A percentile compares a stretch with the other conserved stretches of the same genome.
Conservation (phyloP, 2,797 vertebrate genomes). For the Melopsittacus undulatus region DNA sequence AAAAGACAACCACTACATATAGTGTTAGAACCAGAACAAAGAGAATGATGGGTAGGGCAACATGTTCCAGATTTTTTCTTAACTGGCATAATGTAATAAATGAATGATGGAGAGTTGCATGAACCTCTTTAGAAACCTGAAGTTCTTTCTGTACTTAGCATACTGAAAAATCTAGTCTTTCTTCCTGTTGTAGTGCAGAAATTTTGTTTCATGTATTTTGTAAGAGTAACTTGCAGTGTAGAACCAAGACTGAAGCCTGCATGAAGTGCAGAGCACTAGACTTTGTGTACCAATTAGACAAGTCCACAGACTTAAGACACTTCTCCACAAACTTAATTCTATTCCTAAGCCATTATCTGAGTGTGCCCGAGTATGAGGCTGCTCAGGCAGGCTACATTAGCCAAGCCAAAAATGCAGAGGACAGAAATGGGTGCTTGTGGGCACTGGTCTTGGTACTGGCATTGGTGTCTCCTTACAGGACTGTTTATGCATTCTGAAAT, state of each 20-base stretch:
- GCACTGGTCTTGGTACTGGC: neutral
- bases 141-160: neutral
- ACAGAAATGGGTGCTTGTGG: neutral
- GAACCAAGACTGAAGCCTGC: neutral
- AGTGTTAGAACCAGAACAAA: neutral
- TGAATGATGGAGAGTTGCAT: neutral
- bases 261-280: neutral
- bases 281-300: neutral
- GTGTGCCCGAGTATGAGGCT: neutral
- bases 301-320: neutral
- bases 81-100: neutral
- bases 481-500: neutral
- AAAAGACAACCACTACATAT: neutral
- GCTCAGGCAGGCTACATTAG: neutral
- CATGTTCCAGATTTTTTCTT: neutral
- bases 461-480: neutral
- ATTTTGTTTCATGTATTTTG: neutral
- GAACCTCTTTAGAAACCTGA: neutral
- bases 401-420: neutral
- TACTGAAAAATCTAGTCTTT: neutral
- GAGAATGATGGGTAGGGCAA: neutral
- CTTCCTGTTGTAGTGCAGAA: neutral
- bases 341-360: neutral
- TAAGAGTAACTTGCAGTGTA: neutral
- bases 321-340: neutral